These are phyloP conservation scores for Cladopsammia gracilis DNA, from an alignment of 64 coral and sea anemone genomes.

Conservation along the genomic window DNA sequence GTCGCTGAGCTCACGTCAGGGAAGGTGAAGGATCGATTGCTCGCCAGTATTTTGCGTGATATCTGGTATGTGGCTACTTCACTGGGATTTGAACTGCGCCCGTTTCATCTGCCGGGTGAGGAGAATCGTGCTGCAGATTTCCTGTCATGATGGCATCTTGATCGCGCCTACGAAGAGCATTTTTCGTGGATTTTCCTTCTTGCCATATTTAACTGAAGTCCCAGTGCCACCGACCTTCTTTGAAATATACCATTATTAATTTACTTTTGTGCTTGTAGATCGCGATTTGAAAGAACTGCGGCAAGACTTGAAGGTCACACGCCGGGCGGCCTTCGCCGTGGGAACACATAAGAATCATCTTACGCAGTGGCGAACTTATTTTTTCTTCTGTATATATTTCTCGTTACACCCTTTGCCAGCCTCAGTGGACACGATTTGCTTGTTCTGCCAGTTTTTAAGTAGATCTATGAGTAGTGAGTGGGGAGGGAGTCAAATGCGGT, in stretches of 20 bases:
- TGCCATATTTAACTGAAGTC: background rate
- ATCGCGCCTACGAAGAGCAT: too few relatives aligned
- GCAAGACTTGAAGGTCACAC: too few relatives aligned
- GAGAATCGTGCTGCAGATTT: slow-evolving; percentile 30
- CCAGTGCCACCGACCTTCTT: background rate
- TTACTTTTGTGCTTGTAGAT: too few relatives aligned
- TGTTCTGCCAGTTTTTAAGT: slow-evolving; percentile 32
- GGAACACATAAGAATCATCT: too few relatives aligned
- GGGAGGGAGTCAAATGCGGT: too few relatives aligned
- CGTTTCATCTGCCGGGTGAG: background rate
- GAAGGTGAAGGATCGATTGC: background rate
- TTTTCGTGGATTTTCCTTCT: background rate
- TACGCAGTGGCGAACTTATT: too few relatives aligned
- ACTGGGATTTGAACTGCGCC: background rate
- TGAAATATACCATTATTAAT: background rate
- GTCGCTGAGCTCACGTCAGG: slow-evolving; percentile 1
- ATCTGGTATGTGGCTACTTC: background rate
- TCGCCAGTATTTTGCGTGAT: background rate
- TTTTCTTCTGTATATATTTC: too few relatives aligned
- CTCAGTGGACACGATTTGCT: background rate
- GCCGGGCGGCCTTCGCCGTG: too few relatives aligned
- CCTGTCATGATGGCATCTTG: slow-evolving; percentile 5
- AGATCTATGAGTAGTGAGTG: too few relatives aligned
- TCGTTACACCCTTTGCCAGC: background rate
- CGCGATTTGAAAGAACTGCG: too few relatives aligned